Conservation (phyloP, 2,797 vertebrate species). For the Sus cebifrons region DNA sequence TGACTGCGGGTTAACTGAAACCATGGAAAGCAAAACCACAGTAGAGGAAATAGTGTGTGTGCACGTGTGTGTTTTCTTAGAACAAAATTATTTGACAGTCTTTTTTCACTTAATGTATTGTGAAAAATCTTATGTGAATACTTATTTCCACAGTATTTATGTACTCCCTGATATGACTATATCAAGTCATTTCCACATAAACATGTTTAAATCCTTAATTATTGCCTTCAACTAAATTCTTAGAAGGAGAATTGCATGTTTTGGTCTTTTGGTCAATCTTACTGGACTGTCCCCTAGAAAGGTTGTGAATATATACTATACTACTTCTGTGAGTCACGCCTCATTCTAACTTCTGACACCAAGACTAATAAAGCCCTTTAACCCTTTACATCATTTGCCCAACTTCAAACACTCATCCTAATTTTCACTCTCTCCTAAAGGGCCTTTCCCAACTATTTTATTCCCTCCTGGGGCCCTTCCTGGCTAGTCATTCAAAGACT, state of each 20-base stretch:
- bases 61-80: background rate
- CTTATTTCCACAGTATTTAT: background rate
- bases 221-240: background rate
- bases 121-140: background rate
- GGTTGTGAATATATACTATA: background rate
- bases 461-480: background rate
- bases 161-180: background rate
- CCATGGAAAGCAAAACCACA: background rate
- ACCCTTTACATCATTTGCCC: background rate
- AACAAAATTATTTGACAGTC: background rate
- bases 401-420: background rate
- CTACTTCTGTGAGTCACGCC: background rate
- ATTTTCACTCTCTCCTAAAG: background rate
- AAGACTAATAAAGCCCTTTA: background rate
- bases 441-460: background rate
- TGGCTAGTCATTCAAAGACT: background rate
- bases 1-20: background rate
- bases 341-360: background rate
- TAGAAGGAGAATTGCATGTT: background rate
- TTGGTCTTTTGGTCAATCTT: background rate
- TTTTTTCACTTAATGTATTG: background rate
- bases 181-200: background rate
- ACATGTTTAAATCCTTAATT: background rate
- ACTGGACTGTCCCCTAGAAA: background rate
- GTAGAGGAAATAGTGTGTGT: background rate